Evolutionary conservation across 1,140 invertebrate genomes (phyloP).

Genomic region (Lordiphosa stackelbergi): DNA sequence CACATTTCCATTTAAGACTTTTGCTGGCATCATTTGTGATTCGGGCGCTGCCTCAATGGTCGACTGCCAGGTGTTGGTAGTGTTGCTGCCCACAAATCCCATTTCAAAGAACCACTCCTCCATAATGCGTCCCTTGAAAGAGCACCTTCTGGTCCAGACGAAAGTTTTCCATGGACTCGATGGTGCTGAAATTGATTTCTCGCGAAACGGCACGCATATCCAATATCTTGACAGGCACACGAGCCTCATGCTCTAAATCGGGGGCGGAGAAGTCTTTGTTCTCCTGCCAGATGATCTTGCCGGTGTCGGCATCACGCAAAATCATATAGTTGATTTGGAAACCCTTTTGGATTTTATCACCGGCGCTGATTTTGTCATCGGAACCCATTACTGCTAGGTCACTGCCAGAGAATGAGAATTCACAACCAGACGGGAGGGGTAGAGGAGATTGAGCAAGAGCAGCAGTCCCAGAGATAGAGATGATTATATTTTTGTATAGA

Average conservation of each 20-base stretch:
- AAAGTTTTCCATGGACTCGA: slow-evolving; percentile 97
- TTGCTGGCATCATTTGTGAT: slow-evolving; percentile 99
- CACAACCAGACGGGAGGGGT: slow-evolving; percentile 41
- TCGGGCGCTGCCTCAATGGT: slow-evolving; percentile 98
- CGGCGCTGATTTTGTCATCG: slow-evolving; percentile 57
- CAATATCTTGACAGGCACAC: slow-evolving; percentile 97
- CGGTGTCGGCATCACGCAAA: slow-evolving; percentile 95
- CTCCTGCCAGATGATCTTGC: slow-evolving; percentile 98
- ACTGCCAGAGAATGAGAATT: slow-evolving; percentile 17
- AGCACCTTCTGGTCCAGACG: slow-evolving; percentile 95
- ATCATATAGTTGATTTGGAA: slow-evolving; percentile 95
- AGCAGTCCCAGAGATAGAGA: slow-evolving; percentile 25
- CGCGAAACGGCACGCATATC: slow-evolving; percentile 96
- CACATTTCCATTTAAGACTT: slow-evolving; percentile 97
- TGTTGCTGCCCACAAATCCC: slow-evolving; percentile 98
- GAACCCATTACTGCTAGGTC: slow-evolving; percentile 56
- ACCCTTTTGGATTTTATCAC: slow-evolving; percentile 72
- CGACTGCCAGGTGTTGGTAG: slow-evolving; percentile 99
- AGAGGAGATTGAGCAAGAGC: slow-evolving; percentile 1
- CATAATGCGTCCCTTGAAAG: slow-evolving; percentile 89
- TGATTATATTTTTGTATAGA: slow-evolving; percentile 55
- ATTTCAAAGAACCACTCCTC: slow-evolving; percentile 99
- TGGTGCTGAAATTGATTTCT: slow-evolving; percentile 99
- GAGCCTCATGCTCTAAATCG: slow-evolving; percentile 95
- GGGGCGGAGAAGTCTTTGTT: slow-evolving; percentile 96